Percentiles rank a stretch among this genome's conserved stretches.
These are phyloP conservation scores for Falco biarmicus DNA, from an alignment of 2,797 vertebrate genomes.

Conservation along the genomic window DNA sequence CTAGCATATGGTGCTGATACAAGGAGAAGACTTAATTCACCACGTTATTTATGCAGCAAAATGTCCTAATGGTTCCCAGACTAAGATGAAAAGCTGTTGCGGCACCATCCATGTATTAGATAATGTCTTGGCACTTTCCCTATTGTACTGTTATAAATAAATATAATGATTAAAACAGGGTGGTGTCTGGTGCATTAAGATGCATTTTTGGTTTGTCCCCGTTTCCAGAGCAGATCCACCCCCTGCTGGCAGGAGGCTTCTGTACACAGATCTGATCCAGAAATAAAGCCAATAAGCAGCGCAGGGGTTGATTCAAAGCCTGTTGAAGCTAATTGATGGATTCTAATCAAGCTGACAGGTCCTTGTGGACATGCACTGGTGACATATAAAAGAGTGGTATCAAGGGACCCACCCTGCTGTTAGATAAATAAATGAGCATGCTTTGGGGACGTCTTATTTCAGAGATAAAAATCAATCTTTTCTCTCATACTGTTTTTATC, in stretches of 20 bases:
- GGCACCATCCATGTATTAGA: slow-evolving; percentile 75
- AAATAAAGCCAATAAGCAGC: not conserved
- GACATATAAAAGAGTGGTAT: not conserved
- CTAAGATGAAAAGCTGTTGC: slow-evolving; percentile 71
- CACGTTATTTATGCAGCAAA: slow-evolving; percentile 80
- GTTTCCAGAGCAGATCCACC: slow-evolving; percentile 45
- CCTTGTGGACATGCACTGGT: not conserved
- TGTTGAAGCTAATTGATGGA: not conserved
- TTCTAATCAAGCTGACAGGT: slow-evolving; percentile 8
- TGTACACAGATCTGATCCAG: not conserved
- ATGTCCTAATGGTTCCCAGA: slow-evolving; percentile 81
- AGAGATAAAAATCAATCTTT: not conserved
- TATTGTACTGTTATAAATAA: slow-evolving; percentile 77
- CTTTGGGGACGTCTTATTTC: not conserved
- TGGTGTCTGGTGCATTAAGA: slow-evolving; percentile 36
- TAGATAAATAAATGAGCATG: slow-evolving; percentile 18
- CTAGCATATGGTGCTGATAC: slow-evolving; percentile 65
- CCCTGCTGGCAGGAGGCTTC: slow-evolving; percentile 58
- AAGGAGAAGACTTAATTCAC: slow-evolving; percentile 69
- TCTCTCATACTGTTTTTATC: slow-evolving; percentile 3
- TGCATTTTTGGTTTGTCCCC: not conserved
- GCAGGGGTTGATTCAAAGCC: not conserved
- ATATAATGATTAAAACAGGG: slow-evolving; percentile 62
- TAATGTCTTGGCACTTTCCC: slow-evolving; percentile 79
- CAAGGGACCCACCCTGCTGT: not conserved